Evolutionary conservation across 1,140 invertebrate species (phyloP).

Genomic region (Pantala flavescens): DNA sequence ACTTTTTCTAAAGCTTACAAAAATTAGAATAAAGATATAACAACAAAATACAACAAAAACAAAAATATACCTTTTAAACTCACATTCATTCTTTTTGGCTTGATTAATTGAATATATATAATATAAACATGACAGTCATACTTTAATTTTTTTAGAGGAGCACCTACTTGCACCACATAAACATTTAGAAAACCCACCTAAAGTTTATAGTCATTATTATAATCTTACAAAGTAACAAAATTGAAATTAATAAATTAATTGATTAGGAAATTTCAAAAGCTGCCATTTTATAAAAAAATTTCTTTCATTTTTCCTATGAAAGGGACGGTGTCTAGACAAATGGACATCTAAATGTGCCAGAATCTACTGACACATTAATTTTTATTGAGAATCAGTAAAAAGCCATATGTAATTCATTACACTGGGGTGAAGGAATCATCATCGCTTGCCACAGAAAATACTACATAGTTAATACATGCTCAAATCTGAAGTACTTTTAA

Average conservation of each 20-base stretch:
- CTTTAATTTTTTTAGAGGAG: neutral
- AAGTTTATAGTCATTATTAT: neutral
- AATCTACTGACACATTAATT: neutral
- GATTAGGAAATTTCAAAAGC: neutral
- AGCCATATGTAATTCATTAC: neutral
- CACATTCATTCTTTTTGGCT: neutral
- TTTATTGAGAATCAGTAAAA: neutral
- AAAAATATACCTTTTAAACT: neutral
- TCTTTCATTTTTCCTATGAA: neutral
- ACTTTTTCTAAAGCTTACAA: neutral
- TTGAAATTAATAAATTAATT: neutral
- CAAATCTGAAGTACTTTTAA: neutral
- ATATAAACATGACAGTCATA: neutral
- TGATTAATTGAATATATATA: neutral
- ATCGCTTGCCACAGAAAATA: neutral
- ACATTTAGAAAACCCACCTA: neutral
- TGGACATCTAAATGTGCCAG: neutral
- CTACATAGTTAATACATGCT: too few relatives aligned
- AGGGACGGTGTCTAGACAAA: neutral
- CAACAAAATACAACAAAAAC: constrained; percentile 1
- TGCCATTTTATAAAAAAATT: neutral
- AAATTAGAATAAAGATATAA: neutral
- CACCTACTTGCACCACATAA: neutral
- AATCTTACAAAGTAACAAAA: neutral
- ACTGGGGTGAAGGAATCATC: neutral